Evolutionary conservation across 37 sponge, comb jelly and placozoan genomes (phyloP).

Genomic region (Lycopodina hypogea): DNA sequence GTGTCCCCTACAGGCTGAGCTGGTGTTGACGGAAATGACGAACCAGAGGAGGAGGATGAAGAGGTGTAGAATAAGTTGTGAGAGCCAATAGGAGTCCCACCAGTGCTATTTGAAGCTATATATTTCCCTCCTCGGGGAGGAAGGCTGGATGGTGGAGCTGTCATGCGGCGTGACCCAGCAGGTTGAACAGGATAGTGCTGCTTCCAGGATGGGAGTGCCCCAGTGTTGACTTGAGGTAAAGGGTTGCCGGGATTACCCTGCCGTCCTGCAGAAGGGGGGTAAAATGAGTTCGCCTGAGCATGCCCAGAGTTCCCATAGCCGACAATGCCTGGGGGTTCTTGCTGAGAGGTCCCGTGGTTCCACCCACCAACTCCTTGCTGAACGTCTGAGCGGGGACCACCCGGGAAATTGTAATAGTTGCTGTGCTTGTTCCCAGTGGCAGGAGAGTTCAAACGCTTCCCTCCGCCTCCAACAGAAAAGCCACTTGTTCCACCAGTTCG

Average conservation of each 20-base stretch:
- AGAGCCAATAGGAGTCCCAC: neutral
- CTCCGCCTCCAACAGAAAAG: neutral
- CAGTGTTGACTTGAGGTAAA: neutral
- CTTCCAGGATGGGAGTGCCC: neutral
- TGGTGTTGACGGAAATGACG: neutral
- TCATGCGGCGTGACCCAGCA: neutral
- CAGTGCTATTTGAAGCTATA: neutral
- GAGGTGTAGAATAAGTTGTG: neutral
- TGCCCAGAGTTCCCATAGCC: neutral
- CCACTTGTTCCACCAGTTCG: neutral
- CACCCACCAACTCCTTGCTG: too few relatives aligned
- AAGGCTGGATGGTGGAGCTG: conserved; percentile 2
- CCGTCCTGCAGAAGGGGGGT: too few relatives aligned
- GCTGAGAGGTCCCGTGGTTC: too few relatives aligned
- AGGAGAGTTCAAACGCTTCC: neutral
- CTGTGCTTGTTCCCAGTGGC: neutral
- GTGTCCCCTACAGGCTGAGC: neutral
- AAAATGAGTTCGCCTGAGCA: neutral
- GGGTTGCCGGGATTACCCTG: neutral
- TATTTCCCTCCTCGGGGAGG: neutral
- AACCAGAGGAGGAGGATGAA: neutral
- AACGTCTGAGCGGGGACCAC: too few relatives aligned
- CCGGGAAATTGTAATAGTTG: neutral
- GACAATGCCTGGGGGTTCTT: too few relatives aligned
- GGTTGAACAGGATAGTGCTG: neutral